These are phyloP conservation scores for Zonotrichia albicollis DNA, from an alignment of 2,797 vertebrate genomes.

Conservation along the genomic window DNA sequence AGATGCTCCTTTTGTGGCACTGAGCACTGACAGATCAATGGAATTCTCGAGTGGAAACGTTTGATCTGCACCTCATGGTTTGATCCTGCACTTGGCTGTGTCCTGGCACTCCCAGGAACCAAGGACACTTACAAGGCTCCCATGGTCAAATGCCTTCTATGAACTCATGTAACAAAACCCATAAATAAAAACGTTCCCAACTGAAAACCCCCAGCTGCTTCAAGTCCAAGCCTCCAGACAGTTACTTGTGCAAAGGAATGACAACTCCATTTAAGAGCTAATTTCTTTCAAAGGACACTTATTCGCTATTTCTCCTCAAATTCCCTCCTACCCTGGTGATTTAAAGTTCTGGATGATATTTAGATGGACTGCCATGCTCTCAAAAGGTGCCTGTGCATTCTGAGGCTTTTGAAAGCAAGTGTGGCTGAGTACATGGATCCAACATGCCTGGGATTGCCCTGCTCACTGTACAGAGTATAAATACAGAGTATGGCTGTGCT, in stretches of 20 bases:
- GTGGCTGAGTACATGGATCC: not conserved
- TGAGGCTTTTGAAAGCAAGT: conserved; percentile 41
- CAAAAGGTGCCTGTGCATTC: conserved; percentile 29
- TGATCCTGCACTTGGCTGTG: not conserved
- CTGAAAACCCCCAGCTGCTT: conserved; percentile 16
- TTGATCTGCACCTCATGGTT: not conserved
- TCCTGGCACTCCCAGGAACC: not conserved
- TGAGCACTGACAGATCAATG: not conserved
- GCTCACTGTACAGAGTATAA: conserved; percentile 47
- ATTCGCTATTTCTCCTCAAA: not conserved
- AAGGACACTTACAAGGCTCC: conserved; percentile 65
- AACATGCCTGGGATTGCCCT: conserved; percentile 24
- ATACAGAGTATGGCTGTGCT: conserved; percentile 57
- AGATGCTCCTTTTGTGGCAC: conserved; percentile 9
- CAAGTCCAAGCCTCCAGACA: not conserved
- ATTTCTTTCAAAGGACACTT: conserved; percentile 62
- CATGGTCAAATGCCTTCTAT: not conserved
- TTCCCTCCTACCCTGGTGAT: not conserved
- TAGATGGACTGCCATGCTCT: not conserved
- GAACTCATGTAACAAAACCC: conserved; percentile 2
- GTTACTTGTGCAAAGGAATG: conserved; percentile 61
- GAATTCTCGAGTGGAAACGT: not conserved
- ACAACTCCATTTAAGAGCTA: conserved; percentile 12
- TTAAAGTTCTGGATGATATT: not conserved
- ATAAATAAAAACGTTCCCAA: not conserved